Conservation (phyloP, 2,113 vertebrate genomes). For the Panurus biarmicus region DNA sequence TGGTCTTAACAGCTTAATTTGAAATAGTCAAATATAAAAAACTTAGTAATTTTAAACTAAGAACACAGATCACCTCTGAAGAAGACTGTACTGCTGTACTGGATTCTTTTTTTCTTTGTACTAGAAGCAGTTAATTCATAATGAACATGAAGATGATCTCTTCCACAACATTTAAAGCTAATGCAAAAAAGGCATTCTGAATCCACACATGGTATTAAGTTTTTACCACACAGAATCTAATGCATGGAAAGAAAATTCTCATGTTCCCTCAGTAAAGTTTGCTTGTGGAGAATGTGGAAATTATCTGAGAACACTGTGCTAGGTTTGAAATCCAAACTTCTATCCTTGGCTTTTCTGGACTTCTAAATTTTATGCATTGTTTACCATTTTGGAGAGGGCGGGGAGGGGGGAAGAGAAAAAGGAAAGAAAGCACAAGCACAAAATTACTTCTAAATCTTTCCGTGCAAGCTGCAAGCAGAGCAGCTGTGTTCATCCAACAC, state of each 20-base stretch:
- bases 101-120: neutral
- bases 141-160: neutral
- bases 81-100: neutral
- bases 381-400: neutral
- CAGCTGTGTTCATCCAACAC: neutral
- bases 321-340: neutral
- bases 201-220: neutral
- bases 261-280: neutral
- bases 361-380: neutral
- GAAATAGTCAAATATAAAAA: neutral
- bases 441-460: neutral
- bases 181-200: neutral
- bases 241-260: neutral
- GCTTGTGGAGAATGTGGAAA: neutral
- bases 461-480: neutral
- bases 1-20: neutral
- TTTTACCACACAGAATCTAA: neutral
- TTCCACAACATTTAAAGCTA: neutral
- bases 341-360: neutral
- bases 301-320: neutral
- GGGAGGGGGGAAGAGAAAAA: accelerated
- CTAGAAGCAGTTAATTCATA: neutral
- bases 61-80: neutral
- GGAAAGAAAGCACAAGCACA: neutral
- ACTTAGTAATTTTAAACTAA: neutral